phyloP scores from a whole-genome alignment of 2,888 invertebrate genomes.

The Aphrophora alni region DNA sequence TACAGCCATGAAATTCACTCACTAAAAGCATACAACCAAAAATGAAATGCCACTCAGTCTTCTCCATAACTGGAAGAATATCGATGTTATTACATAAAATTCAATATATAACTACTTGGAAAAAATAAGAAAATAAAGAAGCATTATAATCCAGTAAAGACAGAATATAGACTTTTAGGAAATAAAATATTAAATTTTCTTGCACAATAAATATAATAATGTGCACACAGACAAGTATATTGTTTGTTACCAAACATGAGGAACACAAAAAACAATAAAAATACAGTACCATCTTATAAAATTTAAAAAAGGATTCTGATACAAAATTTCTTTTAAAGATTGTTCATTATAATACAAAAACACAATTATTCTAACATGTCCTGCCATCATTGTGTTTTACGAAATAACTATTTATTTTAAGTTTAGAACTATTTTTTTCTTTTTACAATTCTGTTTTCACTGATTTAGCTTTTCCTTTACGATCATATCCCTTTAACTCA shows the following conservation, averaged over 20 bases:
- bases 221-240: neutral
- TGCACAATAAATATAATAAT: neutral
- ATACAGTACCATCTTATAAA: neutral
- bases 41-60: neutral
- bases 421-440: neutral
- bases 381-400: neutral
- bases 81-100: neutral
- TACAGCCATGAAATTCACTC: neutral
- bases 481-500: slow-evolving; percentile 86
- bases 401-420: neutral
- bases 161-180: no score
- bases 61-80: neutral
- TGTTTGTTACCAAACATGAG: neutral
- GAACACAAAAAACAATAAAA: neutral
- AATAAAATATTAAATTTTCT: no score
- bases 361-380: neutral
- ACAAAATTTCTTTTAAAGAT: neutral
- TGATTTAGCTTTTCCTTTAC: slow-evolving; percentile 73
- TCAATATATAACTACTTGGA: neutral
- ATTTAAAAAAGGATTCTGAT: neutral
- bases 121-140: neutral
- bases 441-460: slow-evolving; percentile 67
- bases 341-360: neutral
- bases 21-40: neutral
- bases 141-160: neutral